Evolutionary conservation across 2,797 vertebrate genomes (phyloP).

Genomic region (Borostomias antarcticus): DNA sequence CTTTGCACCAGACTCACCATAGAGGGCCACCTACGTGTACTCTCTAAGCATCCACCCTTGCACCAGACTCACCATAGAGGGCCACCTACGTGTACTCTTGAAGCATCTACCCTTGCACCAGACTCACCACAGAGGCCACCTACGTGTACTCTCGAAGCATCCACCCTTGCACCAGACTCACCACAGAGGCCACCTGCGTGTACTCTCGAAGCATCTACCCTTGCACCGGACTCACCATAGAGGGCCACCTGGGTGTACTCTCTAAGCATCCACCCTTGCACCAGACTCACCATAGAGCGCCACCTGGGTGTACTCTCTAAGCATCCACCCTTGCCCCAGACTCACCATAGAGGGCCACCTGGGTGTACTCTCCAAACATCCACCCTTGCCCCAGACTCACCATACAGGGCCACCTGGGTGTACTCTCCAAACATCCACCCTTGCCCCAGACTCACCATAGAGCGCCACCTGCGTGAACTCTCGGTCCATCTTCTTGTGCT

Average conservation of each 20-base stretch:
- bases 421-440: neutral
- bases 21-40: neutral
- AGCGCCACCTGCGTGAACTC: conserved; percentile 80
- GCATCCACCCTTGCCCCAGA: too few relatives aligned
- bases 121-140: conserved; percentile 33
- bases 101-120: neutral
- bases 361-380: neutral
- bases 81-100: neutral
- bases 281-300: too few relatives aligned
- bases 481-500: conserved; percentile 75
- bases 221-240: too few relatives aligned
- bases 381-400: conserved; percentile 31
- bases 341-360: neutral
- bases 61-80: too few relatives aligned
- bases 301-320: neutral
- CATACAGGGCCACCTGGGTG: neutral
- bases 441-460: conserved; percentile 66
- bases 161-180: too few relatives aligned
- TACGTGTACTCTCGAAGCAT: too few relatives aligned
- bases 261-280: too few relatives aligned
- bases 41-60: too few relatives aligned
- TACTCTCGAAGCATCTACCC: too few relatives aligned
- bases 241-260: too few relatives aligned
- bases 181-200: too few relatives aligned
- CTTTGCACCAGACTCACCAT: too few relatives aligned